Evolutionary conservation across 2,888 invertebrate genomes (phyloP).

Genomic region (Ceraclea dissimilis): DNA sequence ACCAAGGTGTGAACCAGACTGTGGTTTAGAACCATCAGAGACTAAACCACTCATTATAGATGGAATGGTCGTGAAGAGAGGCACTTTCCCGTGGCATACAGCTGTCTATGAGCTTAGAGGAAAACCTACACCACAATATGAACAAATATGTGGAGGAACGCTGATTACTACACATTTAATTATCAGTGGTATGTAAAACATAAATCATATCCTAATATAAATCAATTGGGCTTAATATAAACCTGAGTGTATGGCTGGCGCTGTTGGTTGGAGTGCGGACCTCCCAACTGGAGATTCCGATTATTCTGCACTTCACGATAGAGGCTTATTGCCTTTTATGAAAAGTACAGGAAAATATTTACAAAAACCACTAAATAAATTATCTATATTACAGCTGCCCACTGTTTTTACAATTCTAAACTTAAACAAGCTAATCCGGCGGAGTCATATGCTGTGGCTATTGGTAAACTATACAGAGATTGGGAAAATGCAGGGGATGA

Average conservation of each 20-base stretch:
- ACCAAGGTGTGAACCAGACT: constrained; percentile 2
- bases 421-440: not conserved
- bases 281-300: too few relatives aligned
- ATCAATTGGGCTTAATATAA: too few relatives aligned
- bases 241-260: too few relatives aligned
- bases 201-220: too few relatives aligned
- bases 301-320: too few relatives aligned
- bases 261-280: too few relatives aligned
- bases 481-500: not conserved
- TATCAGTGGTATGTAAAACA: not conserved
- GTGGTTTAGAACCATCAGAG: not conserved
- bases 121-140: not conserved
- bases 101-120: not conserved
- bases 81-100: constrained; percentile 6
- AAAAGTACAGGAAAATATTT: too few relatives aligned
- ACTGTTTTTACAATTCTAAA: not conserved
- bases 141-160: constrained; percentile 5
- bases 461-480: not conserved
- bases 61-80: not conserved
- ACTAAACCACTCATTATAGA: not conserved
- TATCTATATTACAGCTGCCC: not conserved
- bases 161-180: not conserved
- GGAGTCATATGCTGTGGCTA: not conserved
- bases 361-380: too few relatives aligned
- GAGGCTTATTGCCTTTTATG: too few relatives aligned